Evolutionary conservation across 2,113 vertebrate species (phyloP).

Genomic region (Gadus chalcogrammus): DNA sequence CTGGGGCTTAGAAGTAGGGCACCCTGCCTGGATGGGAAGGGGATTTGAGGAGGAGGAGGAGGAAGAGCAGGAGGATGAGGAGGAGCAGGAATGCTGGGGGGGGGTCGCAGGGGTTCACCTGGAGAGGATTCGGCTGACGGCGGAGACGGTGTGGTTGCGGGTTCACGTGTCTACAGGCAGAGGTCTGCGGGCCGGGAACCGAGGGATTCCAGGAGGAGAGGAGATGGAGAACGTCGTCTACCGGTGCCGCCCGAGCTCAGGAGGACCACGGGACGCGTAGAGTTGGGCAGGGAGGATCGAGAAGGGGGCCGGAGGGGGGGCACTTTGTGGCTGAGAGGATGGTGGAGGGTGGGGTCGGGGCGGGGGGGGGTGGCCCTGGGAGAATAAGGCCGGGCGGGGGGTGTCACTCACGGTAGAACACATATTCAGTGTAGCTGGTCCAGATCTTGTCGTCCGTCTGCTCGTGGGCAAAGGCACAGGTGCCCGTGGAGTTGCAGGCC

Average conservation of each 20-base stretch:
- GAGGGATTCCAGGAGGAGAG: constrained; percentile 44
- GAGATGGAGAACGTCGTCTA: constrained; percentile 50
- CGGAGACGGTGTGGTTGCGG: no score
- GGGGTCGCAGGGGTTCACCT: constrained; percentile 21
- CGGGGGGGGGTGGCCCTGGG: constrained; percentile 39
- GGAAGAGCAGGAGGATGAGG: constrained; percentile 30
- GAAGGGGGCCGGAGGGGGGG: neutral
- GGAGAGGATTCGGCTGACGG: no score
- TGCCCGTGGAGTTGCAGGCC: constrained; percentile 91
- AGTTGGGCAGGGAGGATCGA: constrained; percentile 25
- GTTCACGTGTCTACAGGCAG: no score
- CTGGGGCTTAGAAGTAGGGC: no score
- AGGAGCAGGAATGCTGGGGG: constrained; percentile 6
- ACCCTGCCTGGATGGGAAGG: no score
- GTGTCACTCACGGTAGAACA: constrained; percentile 96
- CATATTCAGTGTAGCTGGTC: constrained; percentile 98
- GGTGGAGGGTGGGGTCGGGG: neutral
- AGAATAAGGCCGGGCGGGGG: constrained; percentile 53
- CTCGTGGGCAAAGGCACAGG: constrained; percentile 89
- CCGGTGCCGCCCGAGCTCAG: constrained; percentile 48
- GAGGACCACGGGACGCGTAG: constrained; percentile 47
- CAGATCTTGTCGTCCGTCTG: constrained; percentile 96
- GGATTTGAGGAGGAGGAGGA: constrained; percentile 11
- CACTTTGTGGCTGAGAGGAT: neutral
- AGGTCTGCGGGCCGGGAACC: neutral